Evolutionary conservation across 2,797 vertebrate genomes (phyloP).

Genomic region (Vespertilio murinus): DNA sequence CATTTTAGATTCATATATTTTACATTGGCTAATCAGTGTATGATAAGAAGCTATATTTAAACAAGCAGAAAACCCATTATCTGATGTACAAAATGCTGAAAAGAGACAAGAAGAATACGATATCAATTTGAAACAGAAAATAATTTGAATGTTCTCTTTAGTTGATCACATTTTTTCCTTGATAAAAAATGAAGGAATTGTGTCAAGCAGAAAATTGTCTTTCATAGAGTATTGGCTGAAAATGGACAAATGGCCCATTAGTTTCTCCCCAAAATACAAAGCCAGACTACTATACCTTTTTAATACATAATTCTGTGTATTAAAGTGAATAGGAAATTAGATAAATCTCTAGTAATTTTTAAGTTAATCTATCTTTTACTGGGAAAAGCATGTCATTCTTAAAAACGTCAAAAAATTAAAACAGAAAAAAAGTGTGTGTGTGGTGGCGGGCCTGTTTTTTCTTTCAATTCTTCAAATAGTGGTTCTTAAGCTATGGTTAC

Average conservation of each 20-base stretch:
- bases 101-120: background rate
- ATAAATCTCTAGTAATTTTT: constrained; percentile 40
- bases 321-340: constrained; percentile 66
- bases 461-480: background rate
- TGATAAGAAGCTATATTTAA: constrained; percentile 79
- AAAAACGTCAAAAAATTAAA: background rate
- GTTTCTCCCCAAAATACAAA: constrained; percentile 43
- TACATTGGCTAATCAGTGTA: constrained; percentile 71
- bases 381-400: background rate
- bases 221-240: constrained; percentile 73
- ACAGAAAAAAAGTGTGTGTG: too few relatives aligned
- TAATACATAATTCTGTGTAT: constrained; percentile 36
- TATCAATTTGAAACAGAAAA: constrained; percentile 72
- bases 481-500: background rate
- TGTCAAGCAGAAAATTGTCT: constrained; percentile 79
- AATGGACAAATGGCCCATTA: constrained; percentile 70
- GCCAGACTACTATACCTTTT: background rate
- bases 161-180: constrained; percentile 71
- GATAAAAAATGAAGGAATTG: constrained; percentile 77
- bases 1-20: constrained; percentile 39
- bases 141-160: constrained; percentile 74
- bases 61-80: constrained; percentile 82
- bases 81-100: constrained; percentile 74
- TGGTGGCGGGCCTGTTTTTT: fast-evolving
- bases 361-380: background rate